A percentile compares a stretch with the other conserved stretches of the same genome.
Conservation (phyloP, 2,888 invertebrate species). For the Drosophila gaucha region DNA sequence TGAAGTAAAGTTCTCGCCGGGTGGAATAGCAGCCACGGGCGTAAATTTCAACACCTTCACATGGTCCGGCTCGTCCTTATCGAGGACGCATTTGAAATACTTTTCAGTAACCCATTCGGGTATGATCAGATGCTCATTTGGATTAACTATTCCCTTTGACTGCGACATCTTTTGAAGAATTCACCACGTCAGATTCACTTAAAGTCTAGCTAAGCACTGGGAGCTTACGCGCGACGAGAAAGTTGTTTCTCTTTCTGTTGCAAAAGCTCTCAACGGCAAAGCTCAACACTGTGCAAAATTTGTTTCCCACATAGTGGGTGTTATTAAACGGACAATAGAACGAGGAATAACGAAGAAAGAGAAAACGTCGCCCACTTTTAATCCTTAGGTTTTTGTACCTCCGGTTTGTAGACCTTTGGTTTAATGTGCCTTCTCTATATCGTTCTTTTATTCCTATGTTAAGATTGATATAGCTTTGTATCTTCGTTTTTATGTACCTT, state of each 20-base stretch:
- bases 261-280: no score
- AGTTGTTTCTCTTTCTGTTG: not conserved
- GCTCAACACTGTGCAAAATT: no score
- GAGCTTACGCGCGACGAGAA: not conserved
- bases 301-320: no score
- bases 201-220: slow-evolving; percentile 17
- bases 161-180: slow-evolving; percentile 12
- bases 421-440: no score
- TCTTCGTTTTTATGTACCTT: no score
- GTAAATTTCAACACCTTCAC: slow-evolving; percentile 62
- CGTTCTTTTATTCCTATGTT: no score
- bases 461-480: no score
- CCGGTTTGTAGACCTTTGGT: no score
- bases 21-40: slow-evolving; percentile 72
- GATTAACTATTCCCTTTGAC: slow-evolving; percentile 51
- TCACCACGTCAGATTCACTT: slow-evolving; percentile 9
- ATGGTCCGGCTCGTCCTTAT: slow-evolving; percentile 67
- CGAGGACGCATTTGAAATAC: slow-evolving; percentile 68
- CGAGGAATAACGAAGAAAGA: no score
- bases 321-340: no score
- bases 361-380: no score
- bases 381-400: no score
- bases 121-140: slow-evolving; percentile 66
- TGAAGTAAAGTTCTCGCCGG: slow-evolving; percentile 82
- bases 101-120: slow-evolving; percentile 74